Evolutionary conservation across 2,888 invertebrate species (phyloP).

Genomic region (Phorcus lineatus): DNA sequence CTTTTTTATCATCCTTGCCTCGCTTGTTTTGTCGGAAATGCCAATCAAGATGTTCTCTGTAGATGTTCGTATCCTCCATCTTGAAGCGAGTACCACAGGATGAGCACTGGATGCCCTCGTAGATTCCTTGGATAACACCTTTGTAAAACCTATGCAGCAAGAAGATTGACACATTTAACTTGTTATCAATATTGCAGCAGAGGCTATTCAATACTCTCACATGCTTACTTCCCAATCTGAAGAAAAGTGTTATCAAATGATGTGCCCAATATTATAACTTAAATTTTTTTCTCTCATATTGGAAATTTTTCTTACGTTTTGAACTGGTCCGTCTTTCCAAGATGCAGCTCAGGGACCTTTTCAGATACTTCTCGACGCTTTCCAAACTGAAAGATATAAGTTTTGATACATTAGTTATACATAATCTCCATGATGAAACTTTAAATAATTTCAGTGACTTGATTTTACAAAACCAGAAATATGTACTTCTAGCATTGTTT

Average conservation of each 20-base stretch:
- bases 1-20: constrained; percentile 86
- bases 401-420: too few relatives aligned
- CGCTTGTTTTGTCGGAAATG: constrained; percentile 93
- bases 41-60: constrained; percentile 96
- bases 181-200: too few relatives aligned
- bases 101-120: constrained; percentile 95
- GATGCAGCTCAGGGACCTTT: constrained; percentile 67
- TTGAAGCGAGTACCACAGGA: constrained; percentile 96
- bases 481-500: too few relatives aligned
- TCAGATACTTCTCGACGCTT: constrained; percentile 43
- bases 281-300: too few relatives aligned
- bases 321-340: constrained; percentile 57
- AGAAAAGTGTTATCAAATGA: too few relatives aligned
- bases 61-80: constrained; percentile 86
- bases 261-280: too few relatives aligned
- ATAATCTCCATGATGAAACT: too few relatives aligned
- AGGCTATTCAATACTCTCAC: too few relatives aligned
- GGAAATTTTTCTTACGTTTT: constrained; percentile 61
- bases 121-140: constrained; percentile 81
- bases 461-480: too few relatives aligned
- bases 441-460: too few relatives aligned
- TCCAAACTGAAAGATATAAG: neutral
- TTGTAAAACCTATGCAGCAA: constrained; percentile 81
- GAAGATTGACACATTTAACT: constrained; percentile 45
- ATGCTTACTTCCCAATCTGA: too few relatives aligned